Evolutionary conservation across 1,140 invertebrate genomes (phyloP).

Genomic region (Paramacrobiotus metropolitanus): DNA sequence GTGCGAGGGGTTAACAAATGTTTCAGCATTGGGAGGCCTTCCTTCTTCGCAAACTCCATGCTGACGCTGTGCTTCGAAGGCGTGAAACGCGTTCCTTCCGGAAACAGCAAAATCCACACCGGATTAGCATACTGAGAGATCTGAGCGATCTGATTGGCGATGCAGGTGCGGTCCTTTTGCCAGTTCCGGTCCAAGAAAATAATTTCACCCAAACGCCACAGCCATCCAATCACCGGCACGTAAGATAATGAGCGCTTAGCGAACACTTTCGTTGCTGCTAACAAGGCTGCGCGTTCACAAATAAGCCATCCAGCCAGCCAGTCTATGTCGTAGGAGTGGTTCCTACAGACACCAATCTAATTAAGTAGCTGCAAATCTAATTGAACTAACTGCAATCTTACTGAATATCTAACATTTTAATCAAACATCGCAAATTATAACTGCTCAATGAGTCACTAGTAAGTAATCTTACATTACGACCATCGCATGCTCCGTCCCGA

Average conservation of each 20-base stretch:
- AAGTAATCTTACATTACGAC: conserved; percentile 80
- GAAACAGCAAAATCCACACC: conserved; percentile 68
- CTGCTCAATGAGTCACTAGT: too few relatives aligned
- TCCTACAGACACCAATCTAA: too few relatives aligned
- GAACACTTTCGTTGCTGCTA: conserved; percentile 29
- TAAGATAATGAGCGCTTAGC: conserved; percentile 74
- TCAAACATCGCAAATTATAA: too few relatives aligned
- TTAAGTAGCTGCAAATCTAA: too few relatives aligned
- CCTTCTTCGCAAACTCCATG: conserved; percentile 58
- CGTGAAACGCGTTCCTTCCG: conserved; percentile 81
- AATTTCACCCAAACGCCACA: conserved; percentile 75
- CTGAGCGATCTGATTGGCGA: conserved; percentile 49
- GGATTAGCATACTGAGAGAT: conserved; percentile 62
- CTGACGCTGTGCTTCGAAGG: conserved; percentile 60
- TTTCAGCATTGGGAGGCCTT: conserved; percentile 56
- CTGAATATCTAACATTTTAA: too few relatives aligned
- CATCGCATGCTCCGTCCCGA: conserved; percentile 64
- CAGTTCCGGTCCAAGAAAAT: conserved; percentile 74
- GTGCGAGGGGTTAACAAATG: conserved; percentile 77
- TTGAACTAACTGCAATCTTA: too few relatives aligned
- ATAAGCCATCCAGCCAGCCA: conserved; percentile 75
- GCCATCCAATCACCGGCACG: conserved; percentile 79
- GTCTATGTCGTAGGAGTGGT: conserved; percentile 83
- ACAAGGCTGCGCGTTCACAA: conserved; percentile 6
- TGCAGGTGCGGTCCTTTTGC: conserved; percentile 59